A percentile compares a stretch with the other conserved stretches of the same genome.
Evolutionary conservation across 2,797 vertebrate species (phyloP).

Genomic region (Allobates femoralis): DNA sequence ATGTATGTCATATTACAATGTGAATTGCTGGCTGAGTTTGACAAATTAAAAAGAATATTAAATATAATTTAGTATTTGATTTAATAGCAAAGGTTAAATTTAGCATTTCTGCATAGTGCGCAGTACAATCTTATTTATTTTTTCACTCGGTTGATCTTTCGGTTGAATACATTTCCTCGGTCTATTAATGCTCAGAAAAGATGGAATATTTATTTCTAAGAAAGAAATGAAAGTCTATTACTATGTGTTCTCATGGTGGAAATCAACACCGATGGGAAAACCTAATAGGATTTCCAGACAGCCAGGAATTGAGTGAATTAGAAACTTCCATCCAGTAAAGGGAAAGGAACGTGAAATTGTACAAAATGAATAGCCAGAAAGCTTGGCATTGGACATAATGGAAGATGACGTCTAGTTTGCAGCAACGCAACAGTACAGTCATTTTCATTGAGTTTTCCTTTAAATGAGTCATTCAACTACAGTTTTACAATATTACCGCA

Average conservation of each 20-base stretch:
- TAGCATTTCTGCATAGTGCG: conserved; percentile 42
- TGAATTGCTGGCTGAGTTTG: conserved; percentile 8
- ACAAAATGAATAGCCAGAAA: background rate
- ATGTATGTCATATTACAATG: conserved; percentile 40
- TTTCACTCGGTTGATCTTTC: background rate
- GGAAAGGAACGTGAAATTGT: background rate
- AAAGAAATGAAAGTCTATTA: conserved; percentile 27
- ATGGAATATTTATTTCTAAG: background rate
- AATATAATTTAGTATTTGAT: conserved; percentile 46
- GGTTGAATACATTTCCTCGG: conserved; percentile 10
- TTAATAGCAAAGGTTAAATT: conserved; percentile 28
- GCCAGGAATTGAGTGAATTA: conserved; percentile 1
- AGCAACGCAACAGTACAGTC: background rate
- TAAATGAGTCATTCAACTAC: too few relatives aligned
- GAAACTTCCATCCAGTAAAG: background rate
- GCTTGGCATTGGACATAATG: background rate
- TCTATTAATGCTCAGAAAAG: conserved; percentile 6
- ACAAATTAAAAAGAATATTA: conserved; percentile 57
- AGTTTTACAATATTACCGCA: too few relatives aligned
- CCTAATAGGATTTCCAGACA: background rate
- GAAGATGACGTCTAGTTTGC: background rate
- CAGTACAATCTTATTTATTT: conserved; percentile 35
- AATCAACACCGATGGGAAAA: conserved; percentile 4
- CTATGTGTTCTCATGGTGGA: background rate
- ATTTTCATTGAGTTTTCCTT: background rate